These are phyloP conservation scores for Centruroides sculpturatus DNA, from an alignment of 1,140 invertebrate genomes.

Conservation along the genomic window DNA sequence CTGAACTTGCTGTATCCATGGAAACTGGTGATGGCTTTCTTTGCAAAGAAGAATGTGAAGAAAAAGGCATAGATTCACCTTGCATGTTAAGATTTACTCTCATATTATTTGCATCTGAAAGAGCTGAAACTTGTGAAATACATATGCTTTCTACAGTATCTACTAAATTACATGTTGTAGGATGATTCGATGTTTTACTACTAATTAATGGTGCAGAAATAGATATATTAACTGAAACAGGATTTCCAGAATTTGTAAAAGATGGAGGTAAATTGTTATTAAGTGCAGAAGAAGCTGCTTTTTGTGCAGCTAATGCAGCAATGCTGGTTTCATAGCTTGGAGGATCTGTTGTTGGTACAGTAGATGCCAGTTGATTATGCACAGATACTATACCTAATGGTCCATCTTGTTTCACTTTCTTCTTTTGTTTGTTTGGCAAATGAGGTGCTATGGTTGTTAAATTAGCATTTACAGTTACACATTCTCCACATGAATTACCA, in stretches of 20 bases:
- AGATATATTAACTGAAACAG: not conserved
- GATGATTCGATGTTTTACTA: not conserved
- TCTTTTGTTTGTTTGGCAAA: no score
- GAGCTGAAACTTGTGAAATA: slow-evolving; percentile 19
- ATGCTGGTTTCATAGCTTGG: slow-evolving; percentile 83
- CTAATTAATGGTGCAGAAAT: slow-evolving; percentile 2
- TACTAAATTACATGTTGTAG: slow-evolving; percentile 17
- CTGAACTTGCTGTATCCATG: slow-evolving; percentile 30
- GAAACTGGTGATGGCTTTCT: slow-evolving; percentile 45
- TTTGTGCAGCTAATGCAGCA: slow-evolving; percentile 61
- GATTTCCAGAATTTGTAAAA: slow-evolving; percentile 31
- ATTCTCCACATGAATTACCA: not conserved
- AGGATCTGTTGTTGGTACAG: slow-evolving; percentile 66
- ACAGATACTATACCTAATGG: not conserved
- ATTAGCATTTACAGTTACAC: not conserved
- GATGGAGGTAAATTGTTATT: slow-evolving; percentile 39
- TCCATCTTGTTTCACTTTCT: no score
- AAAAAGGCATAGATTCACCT: slow-evolving; percentile 2
- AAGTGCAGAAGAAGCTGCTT: slow-evolving; percentile 31
- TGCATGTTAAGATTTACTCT: not conserved
- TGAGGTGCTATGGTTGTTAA: not conserved
- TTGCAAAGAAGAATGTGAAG: slow-evolving; percentile 39
- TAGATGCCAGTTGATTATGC: slow-evolving; percentile 8
- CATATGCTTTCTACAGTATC: slow-evolving; percentile 23
- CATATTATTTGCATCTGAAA: slow-evolving; percentile 13